These are phyloP conservation scores for Coptotermes formosanus DNA, from an alignment of 1,140 invertebrate genomes.

Conservation along the genomic window DNA sequence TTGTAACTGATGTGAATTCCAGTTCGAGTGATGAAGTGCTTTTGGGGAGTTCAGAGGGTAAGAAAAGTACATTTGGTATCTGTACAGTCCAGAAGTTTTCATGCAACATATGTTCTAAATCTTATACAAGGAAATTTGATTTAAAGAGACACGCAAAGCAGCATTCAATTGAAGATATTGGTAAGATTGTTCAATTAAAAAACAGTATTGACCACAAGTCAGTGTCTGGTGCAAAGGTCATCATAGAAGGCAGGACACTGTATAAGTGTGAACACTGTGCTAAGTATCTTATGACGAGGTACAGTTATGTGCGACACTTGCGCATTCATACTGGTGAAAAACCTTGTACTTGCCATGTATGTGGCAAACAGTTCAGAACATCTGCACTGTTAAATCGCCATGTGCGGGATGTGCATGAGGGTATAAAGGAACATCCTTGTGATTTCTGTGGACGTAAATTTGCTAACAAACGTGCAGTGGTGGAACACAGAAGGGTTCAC, in stretches of 20 bases:
- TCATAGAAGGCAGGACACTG: conserved; percentile 50
- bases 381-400: conserved; percentile 60
- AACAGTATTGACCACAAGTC: conserved; percentile 45
- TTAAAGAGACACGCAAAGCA: conserved; percentile 23
- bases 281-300: conserved; percentile 58
- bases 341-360: conserved; percentile 68
- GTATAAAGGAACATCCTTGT: conserved; percentile 57
- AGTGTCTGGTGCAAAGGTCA: conserved; percentile 47
- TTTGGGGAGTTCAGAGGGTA: no score
- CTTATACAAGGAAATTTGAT: conserved; percentile 14
- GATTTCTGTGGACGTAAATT: conserved; percentile 56
- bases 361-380: conserved; percentile 70
- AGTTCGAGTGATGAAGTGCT: no score
- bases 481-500: conserved; percentile 59
- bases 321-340: conserved; percentile 70
- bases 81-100: neutral
- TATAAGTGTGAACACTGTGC: conserved; percentile 59
- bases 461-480: conserved; percentile 50
- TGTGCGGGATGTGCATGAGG: conserved; percentile 61
- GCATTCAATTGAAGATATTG: no score
- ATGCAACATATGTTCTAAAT: neutral
- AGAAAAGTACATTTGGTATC: no score
- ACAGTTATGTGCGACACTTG: conserved; percentile 60
- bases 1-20: no score
- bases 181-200: neutral